Evolutionary conservation across 1,140 invertebrate genomes (phyloP).

Genomic region (Cydia strobilella): DNA sequence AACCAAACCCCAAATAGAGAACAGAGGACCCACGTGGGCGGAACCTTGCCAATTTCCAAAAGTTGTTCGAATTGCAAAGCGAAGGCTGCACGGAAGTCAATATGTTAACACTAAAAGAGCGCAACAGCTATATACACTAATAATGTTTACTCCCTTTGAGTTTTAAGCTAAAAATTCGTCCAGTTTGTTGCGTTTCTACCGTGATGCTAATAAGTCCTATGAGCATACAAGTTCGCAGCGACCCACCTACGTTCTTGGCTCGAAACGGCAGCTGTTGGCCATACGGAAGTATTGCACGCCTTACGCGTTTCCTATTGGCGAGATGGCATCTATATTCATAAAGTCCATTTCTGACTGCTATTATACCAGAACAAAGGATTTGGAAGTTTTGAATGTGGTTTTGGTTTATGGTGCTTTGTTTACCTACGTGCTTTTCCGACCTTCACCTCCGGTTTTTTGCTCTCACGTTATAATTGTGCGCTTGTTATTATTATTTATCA

Average conservation of each 20-base stretch:
- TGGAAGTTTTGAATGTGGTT: not conserved
- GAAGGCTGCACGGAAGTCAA: conserved; percentile 23
- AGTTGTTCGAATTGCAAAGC: conserved; percentile 14
- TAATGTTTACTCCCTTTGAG: not conserved
- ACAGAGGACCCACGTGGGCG: conserved; percentile 20
- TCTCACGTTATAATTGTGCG: not conserved
- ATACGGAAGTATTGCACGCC: conserved; percentile 1
- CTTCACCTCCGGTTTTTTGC: not conserved
- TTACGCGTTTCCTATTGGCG: not conserved
- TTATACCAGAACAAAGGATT: not conserved
- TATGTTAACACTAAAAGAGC: not conserved
- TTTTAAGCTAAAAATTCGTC: not conserved
- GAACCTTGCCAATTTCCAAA: conserved; percentile 27
- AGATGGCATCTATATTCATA: conserved; percentile 7
- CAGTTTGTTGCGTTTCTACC: conserved; percentile 2
- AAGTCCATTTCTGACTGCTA: not conserved
- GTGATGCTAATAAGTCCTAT: conserved; percentile 3
- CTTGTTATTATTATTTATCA: not conserved
- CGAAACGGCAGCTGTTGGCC: not conserved
- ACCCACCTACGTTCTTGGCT: not conserved
- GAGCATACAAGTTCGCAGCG: not conserved
- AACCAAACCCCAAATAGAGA: not conserved
- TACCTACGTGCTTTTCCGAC: not conserved
- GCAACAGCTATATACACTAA: not conserved
- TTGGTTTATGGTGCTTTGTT: not conserved